Evolutionary conservation across 2,888 invertebrate species (phyloP).

Genomic region (Suillia variegata): DNA sequence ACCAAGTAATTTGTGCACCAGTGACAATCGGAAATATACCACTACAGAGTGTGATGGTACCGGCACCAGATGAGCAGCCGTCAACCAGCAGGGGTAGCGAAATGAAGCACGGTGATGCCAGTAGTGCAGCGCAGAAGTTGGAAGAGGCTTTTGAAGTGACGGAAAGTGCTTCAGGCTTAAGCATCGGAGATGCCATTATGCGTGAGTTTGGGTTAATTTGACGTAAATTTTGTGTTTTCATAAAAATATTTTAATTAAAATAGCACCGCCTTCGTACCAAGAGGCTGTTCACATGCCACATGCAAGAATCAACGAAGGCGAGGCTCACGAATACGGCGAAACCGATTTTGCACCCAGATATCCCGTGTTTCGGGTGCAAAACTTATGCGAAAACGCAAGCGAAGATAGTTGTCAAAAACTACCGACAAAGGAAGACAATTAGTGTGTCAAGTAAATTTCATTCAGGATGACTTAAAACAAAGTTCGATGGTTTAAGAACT

Average conservation of each 20-base stretch:
- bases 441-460: too few relatives aligned
- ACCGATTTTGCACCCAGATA: constrained; percentile 42
- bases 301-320: constrained; percentile 28
- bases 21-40: constrained; percentile 59
- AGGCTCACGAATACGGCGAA: constrained; percentile 33
- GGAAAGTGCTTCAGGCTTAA: too few relatives aligned
- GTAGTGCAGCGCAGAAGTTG: constrained; percentile 24
- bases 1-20: constrained; percentile 43
- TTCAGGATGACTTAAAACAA: too few relatives aligned
- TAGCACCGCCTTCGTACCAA: constrained; percentile 55
- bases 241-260: not conserved
- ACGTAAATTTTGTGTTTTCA: not conserved
- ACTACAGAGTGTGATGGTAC: constrained; percentile 24
- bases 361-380: constrained; percentile 48
- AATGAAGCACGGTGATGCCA: too few relatives aligned
- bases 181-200: too few relatives aligned
- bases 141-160: not conserved
- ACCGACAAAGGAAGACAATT: too few relatives aligned
- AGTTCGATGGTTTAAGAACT: not conserved
- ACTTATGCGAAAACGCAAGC: too few relatives aligned
- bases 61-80: constrained; percentile 31
- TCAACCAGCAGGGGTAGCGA: not conserved
- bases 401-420: too few relatives aligned
- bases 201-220: constrained; percentile 44
- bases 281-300: constrained; percentile 47